These are phyloP conservation scores for Coelinius sp. DNA, from an alignment of 2,888 invertebrate species.

Conservation along the genomic window DNA sequence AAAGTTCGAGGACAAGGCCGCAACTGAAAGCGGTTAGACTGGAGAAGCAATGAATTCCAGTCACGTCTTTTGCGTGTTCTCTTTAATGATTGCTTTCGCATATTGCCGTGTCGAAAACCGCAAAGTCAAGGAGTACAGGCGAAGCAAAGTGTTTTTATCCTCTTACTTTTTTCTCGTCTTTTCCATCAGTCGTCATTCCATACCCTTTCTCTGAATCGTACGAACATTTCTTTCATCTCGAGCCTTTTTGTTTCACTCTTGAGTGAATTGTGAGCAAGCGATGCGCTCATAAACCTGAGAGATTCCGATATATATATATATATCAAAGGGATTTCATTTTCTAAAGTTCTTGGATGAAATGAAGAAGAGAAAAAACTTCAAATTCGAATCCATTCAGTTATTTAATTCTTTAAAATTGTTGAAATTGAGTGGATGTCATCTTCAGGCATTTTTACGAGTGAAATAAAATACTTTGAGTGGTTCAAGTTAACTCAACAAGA, in stretches of 20 bases:
- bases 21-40: background rate
- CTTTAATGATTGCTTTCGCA: slow-evolving; percentile 28
- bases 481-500: no score
- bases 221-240: background rate
- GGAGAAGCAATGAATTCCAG: slow-evolving; percentile 30
- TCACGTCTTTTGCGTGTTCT: slow-evolving; percentile 34
- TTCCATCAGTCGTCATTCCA: background rate
- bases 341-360: no score
- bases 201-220: background rate
- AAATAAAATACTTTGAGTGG: no score
- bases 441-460: no score
- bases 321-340: background rate
- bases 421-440: background rate
- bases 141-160: background rate
- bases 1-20: background rate
- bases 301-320: background rate
- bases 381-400: background rate
- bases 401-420: background rate
- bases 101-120: slow-evolving; percentile 23
- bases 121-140: background rate
- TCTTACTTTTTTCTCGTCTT: background rate
- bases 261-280: background rate
- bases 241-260: background rate
- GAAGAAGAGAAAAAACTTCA: background rate
- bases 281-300: background rate